A percentile compares a stretch with the other conserved stretches of the same genome.
Evolutionary conservation across 2,113 vertebrate species (phyloP).

Genomic region (Pseudolaguvia tuberculata): DNA sequence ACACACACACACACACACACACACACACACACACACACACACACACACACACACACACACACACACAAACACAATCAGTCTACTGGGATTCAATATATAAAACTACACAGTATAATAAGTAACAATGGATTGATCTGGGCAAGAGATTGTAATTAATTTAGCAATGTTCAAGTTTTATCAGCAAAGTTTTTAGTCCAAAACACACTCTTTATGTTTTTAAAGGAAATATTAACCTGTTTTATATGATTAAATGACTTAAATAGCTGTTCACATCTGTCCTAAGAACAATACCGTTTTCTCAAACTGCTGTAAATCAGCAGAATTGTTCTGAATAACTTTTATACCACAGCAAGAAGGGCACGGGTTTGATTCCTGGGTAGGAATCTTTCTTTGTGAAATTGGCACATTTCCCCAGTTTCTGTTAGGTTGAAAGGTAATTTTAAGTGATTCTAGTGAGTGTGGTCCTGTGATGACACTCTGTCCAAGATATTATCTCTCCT

Average conservation of each 20-base stretch:
- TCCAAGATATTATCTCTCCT: no score
- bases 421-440: no score
- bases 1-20: background rate
- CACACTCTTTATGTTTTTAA: background rate
- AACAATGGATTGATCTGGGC: background rate
- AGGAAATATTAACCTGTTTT: background rate
- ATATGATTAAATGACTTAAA: background rate
- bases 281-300: background rate
- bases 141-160: background rate
- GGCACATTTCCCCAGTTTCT: no score
- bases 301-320: background rate
- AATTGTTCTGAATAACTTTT: background rate
- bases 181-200: background rate
- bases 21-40: no score
- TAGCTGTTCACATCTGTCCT: background rate
- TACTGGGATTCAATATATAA: background rate
- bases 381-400: background rate
- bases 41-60: no score
- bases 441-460: no score
- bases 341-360: background rate
- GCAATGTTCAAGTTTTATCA: background rate
- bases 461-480: no score
- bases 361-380: background rate
- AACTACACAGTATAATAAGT: background rate
- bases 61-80: background rate